phyloP scores from a whole-genome alignment of 2,797 vertebrate genomes.

The Crocidura indochinensis region DNA sequence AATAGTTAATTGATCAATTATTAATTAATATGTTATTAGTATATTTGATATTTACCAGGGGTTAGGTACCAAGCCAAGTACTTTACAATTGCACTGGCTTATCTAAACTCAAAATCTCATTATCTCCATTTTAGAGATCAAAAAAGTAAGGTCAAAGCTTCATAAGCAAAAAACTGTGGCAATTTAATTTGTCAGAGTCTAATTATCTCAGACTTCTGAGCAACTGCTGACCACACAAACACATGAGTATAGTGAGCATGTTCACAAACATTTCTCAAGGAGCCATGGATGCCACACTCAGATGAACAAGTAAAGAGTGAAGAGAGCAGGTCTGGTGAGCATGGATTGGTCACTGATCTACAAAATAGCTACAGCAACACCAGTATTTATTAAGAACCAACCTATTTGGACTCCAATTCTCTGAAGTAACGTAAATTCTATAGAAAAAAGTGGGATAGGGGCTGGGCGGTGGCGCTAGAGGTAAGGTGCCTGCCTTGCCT shows the following conservation, averaged over 20 bases:
- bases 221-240: not conserved
- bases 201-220: conserved; percentile 37
- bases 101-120: conserved; percentile 32
- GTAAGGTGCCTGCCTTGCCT: too few species aligned
- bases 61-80: conserved; percentile 54
- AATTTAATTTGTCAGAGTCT: not conserved
- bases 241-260: not conserved
- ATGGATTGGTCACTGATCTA: not conserved
- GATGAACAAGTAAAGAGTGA: not conserved
- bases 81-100: conserved; percentile 30
- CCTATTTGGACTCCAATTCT: too few species aligned
- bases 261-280: not conserved
- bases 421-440: too few species aligned
- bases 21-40: too few species aligned
- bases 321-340: not conserved
- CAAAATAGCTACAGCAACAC: not conserved
- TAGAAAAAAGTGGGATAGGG: too few species aligned
- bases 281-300: not conserved
- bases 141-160: too few species aligned
- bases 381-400: too few species aligned
- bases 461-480: too few species aligned
- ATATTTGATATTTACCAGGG: conserved; percentile 11
- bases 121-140: conserved; percentile 60
- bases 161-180: not conserved
- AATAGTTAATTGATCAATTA: too few species aligned